These are phyloP conservation scores for Recurvirostra avosetta DNA, from an alignment of 2,113 vertebrate species.

Conservation along the genomic window DNA sequence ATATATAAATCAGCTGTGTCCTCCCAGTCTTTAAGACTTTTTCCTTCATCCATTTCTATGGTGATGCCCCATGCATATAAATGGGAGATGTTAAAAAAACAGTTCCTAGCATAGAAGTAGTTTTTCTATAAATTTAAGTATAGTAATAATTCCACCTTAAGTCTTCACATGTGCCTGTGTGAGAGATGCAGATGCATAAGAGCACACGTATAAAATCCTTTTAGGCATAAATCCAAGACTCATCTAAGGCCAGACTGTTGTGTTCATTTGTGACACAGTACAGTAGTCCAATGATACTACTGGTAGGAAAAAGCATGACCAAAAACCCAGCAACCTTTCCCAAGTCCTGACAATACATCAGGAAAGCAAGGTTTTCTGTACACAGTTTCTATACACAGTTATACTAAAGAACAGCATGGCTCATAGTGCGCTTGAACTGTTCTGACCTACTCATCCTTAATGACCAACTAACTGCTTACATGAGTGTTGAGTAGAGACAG, in stretches of 20 bases:
- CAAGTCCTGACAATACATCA: background rate
- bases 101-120: background rate
- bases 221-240: background rate
- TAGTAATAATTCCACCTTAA: background rate
- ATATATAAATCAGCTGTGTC: background rate
- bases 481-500: background rate
- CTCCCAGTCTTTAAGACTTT: background rate
- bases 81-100: background rate
- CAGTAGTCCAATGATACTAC: background rate
- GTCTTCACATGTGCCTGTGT: background rate
- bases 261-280: background rate
- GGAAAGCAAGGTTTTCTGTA: background rate
- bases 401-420: background rate
- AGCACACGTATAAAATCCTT: background rate
- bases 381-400: background rate
- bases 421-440: background rate
- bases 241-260: background rate
- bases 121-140: background rate
- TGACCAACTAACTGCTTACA: background rate
- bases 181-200: background rate
- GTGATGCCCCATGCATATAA: background rate
- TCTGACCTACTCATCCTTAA: background rate
- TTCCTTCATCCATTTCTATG: background rate
- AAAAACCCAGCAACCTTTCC: background rate
- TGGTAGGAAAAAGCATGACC: rapidly evolving